phyloP scores from a whole-genome alignment of 2,888 invertebrate species.

The Abrostola tripartita region DNA sequence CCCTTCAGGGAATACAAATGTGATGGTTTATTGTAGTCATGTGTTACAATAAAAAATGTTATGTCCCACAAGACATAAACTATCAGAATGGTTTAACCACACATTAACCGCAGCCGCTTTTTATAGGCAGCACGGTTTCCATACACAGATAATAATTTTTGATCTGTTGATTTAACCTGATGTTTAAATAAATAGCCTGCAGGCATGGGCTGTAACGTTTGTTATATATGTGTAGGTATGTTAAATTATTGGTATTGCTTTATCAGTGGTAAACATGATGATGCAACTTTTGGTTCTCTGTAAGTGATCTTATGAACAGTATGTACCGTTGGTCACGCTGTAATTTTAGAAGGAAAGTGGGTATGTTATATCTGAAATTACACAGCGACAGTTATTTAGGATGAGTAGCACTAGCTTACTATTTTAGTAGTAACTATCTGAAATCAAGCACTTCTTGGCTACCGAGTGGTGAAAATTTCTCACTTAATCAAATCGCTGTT shows the following conservation, averaged over 20 bases:
- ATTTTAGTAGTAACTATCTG: too few relatives aligned
- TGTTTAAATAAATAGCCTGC: conserved; percentile 3
- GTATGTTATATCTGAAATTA: too few relatives aligned
- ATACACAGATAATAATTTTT: not conserved
- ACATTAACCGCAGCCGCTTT: conserved; percentile 2
- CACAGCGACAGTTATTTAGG: too few relatives aligned
- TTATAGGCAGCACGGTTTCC: not conserved
- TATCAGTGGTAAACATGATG: not conserved
- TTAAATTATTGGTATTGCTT: not conserved
- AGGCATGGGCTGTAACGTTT: not conserved
- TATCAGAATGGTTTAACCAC: not conserved
- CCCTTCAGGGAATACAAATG: conserved; percentile 1
- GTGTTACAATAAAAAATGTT: conserved; percentile 1
- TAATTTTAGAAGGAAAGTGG: too few relatives aligned
- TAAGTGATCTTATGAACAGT: too few relatives aligned
- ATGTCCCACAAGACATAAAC: not conserved
- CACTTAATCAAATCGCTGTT: too few relatives aligned
- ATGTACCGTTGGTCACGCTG: too few relatives aligned
- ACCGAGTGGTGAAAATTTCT: too few relatives aligned
- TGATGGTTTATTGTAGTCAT: not conserved
- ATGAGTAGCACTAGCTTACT: too few relatives aligned
- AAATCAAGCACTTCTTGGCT: too few relatives aligned
- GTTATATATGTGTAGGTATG: not conserved
- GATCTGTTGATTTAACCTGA: conserved; percentile 2
- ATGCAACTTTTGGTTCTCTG: too few relatives aligned